phyloP scores from a whole-genome alignment of 2,113 vertebrate genomes.

The Cebus imitator region DNA sequence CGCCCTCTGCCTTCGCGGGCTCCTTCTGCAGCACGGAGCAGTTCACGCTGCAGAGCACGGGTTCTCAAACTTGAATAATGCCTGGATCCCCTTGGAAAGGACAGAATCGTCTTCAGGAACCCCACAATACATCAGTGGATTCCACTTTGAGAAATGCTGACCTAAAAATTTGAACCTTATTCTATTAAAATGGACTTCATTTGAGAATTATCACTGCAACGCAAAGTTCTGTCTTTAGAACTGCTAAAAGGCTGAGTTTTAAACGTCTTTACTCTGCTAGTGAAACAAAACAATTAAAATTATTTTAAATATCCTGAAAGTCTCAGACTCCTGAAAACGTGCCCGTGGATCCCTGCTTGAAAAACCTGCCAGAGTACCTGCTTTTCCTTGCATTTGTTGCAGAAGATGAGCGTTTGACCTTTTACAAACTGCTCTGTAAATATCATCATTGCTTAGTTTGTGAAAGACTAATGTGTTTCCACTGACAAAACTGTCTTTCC shows the following conservation, averaged over 20 bases:
- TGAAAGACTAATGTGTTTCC: constrained; percentile 54
- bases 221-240: background rate
- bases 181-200: background rate
- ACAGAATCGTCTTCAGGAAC: background rate
- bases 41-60: rapidly evolving
- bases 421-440: constrained; percentile 63
- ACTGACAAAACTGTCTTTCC: constrained; percentile 75
- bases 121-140: background rate
- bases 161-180: background rate
- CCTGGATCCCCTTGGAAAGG: background rate
- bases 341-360: background rate
- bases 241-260: background rate
- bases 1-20: constrained; percentile 80
- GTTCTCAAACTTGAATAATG: constrained; percentile 21
- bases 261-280: background rate
- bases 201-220: background rate
- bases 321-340: background rate
- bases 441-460: constrained; percentile 8
- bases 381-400: constrained; percentile 46
- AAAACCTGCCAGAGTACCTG: background rate
- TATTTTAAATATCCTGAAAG: background rate
- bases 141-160: background rate
- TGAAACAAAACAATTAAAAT: constrained; percentile 31
- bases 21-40: background rate
- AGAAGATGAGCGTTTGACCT: constrained; percentile 71